phyloP scores from a whole-genome alignment of 2,797 vertebrate species.

The Oceanodroma leucorhoa region DNA sequence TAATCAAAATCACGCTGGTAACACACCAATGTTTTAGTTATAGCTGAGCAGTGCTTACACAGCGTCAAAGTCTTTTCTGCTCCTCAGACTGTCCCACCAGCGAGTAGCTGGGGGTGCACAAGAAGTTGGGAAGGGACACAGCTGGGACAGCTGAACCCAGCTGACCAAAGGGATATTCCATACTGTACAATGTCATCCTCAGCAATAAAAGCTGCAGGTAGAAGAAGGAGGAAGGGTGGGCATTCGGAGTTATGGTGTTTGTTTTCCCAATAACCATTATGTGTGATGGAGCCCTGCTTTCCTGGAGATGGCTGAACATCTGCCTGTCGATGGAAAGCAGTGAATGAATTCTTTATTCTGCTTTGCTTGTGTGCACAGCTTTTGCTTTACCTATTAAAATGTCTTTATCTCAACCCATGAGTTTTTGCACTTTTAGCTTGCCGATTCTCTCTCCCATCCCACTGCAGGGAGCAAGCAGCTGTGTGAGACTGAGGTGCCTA shows the following conservation, averaged over 20 bases:
- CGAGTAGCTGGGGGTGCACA: rapidly evolving
- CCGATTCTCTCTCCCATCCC: not conserved
- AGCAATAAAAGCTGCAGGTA: not conserved
- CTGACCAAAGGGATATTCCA: not conserved
- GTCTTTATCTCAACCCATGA: not conserved
- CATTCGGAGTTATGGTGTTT: rapidly evolving
- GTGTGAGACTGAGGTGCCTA: not conserved
- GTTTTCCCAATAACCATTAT: rapidly evolving
- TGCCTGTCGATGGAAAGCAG: rapidly evolving
- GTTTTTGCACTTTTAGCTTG: not conserved
- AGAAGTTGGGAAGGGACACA: not conserved
- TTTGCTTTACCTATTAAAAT: not conserved
- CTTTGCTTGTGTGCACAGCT: not conserved
- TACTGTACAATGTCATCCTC: rapidly evolving
- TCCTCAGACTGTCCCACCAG: not conserved
- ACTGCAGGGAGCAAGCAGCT: rapidly evolving
- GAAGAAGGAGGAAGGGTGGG: not conserved
- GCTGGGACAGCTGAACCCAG: not conserved
- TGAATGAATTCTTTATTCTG: not conserved
- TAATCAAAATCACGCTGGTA: not conserved
- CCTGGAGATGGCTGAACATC: not conserved
- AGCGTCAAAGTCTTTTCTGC: too few relatives aligned
- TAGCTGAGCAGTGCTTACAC: not conserved
- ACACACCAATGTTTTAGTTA: not conserved
- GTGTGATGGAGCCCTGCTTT: rapidly evolving